Evolutionary conservation across 2,888 invertebrate genomes (phyloP), one percentile per base, ranked within the genome.

Genomic region (Terebella lapidaria): DNA sequence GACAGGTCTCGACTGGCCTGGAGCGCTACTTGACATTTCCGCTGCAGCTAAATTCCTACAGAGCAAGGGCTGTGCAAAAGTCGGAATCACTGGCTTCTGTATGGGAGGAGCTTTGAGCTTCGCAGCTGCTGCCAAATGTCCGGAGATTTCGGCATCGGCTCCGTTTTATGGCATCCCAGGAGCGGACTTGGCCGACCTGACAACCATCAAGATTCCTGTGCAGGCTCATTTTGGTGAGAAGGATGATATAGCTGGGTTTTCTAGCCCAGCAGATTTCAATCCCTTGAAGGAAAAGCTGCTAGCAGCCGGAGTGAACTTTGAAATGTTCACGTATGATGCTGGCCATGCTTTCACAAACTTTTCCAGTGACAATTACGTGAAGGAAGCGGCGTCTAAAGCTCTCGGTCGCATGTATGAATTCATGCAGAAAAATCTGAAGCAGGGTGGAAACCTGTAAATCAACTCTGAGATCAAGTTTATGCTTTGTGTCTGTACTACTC

Each of bases 31-130:
- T 20, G 76, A 76, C 56, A 71, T 77, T 28, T 55, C 64, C 49
- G 76, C 67, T 2, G 72, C 72, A 26, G 73, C 71, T n/a, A 57
- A 63, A 53, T 72, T 62, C 59, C 66, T 75, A 10, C 60, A 66
- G 29, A n/a, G 20, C 3, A 62, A 58, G n/a, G 74, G 74, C 2
- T 73, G 74, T 57, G 53, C n/a, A 45, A 73, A 71, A 64, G 73
- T 77, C 22, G 77, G 76, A 0, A 75, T 76, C n/a, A 73, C 73
- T 1, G 77, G 77, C 4, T 77, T 76, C 67, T 76, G 77, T 60
- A 75, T 77, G 76, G 77, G 77, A 22, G 76, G 77, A 3, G 77
- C 76, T 3, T 62, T 77, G 29, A 58, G 67, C 20, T 57, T 76
- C 42, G 73, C 72, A 1, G 66, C 72, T 0, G 76, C 74, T 1